Percentiles rank a stretch among this genome's conserved stretches.
These are phyloP conservation scores for Tiliqua scincoides DNA, from an alignment of 2,113 vertebrate species.

Conservation along the genomic window DNA sequence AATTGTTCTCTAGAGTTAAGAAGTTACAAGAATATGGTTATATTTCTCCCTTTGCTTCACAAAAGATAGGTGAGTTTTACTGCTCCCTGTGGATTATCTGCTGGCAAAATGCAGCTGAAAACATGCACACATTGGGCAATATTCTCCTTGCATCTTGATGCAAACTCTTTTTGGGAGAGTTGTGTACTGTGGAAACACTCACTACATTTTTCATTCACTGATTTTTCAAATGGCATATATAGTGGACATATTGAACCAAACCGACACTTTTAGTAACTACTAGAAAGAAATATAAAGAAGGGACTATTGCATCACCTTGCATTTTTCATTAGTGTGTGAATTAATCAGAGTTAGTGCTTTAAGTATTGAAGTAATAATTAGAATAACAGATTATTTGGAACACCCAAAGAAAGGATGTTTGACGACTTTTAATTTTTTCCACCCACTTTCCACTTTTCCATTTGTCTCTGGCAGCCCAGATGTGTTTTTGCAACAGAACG, in stretches of 20 bases:
- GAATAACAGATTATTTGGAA: conserved; percentile 56
- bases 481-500: conserved; percentile 54
- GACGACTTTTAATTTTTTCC: conserved; percentile 65
- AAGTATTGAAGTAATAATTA: conserved; percentile 52
- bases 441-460: conserved; percentile 48
- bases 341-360: conserved; percentile 43
- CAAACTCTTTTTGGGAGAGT: background rate
- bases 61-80: no score
- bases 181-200: background rate
- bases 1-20: background rate
- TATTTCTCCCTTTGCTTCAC: background rate
- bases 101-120: background rate
- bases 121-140: background rate
- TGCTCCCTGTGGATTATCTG: background rate
- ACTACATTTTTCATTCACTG: no score
- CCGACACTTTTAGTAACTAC: background rate
- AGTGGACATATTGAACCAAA: background rate
- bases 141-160: background rate
- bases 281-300: background rate
- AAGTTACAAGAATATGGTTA: background rate
- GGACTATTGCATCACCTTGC: conserved; percentile 25
- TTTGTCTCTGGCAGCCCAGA: conserved; percentile 60
- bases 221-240: background rate
- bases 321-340: conserved; percentile 48
- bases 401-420: conserved; percentile 61